Base-by-base conservation (phyloP, 2,888 invertebrate species). In the Perizoma affinitatum region DNA sequence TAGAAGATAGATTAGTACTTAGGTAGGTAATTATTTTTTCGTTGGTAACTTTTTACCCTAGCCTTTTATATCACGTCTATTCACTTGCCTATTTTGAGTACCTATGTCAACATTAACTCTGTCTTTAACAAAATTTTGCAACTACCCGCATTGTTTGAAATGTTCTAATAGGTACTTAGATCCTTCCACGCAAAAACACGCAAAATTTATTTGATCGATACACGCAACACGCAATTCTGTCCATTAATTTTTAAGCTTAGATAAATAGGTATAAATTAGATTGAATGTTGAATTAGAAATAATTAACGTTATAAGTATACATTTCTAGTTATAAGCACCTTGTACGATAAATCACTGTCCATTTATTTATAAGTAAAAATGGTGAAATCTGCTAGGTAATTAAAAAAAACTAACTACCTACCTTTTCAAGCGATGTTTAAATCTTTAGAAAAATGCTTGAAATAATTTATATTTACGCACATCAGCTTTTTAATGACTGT, bases 141-240 rank as follows among this genome's bases (percentile, higher is more conserved):
- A 45, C 38, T 41, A 56, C 43, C 43, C 40, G 36, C 48, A 54
- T 58, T 58, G 10, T 54, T 50, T 42, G 11, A 8, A 63, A 54
- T 62, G 34, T 59, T 57, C 48, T 49, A 5, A 22, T 22, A 22
- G 22, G 22, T 22, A 43, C 8, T 33, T 22, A 45, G 8, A 38
- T 9, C n/a, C 40, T 36, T 43, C 58, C 63, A 61, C 65, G 61
- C 63, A 52, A 58, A 67, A 61, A 72, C 79, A 78, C 82, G 80
- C 82, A 71, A 44, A 80, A 78, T 72, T 65, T 64, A 70, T 68
- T 78, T 73, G 71, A 79, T 77, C 76, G 75, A 73, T 70, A 83
- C 86, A 90, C 88, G 89, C 90, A 85, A 88, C 86, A 88, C 82
- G 91, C 91, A 90, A 92, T 85, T 90, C 91, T 92, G 91, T 92